A percentile compares a stretch with the other conserved stretches of the same genome.
phyloP scores from a whole-genome alignment of 2,113 vertebrate species.

The Sceloporus tristichus region DNA sequence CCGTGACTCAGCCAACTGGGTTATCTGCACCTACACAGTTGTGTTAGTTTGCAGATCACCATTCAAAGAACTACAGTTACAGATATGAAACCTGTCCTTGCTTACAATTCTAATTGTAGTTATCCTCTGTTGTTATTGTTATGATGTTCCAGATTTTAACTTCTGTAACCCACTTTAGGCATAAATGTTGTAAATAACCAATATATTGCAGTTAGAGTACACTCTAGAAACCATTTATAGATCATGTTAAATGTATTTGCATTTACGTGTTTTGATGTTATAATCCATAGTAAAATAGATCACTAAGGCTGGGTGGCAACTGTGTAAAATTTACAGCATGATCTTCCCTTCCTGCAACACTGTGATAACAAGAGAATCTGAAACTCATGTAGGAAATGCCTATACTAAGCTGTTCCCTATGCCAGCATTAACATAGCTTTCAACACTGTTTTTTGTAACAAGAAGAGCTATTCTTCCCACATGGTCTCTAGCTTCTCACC shows the following conservation, averaged over 20 bases:
- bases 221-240: background rate
- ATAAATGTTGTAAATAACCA: background rate
- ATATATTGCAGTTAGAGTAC: background rate
- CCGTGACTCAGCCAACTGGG: no score
- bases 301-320: background rate
- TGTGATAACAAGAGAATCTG: background rate
- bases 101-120: no score
- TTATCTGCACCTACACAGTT: no score
- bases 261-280: background rate
- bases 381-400: background rate
- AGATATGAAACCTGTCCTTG: background rate
- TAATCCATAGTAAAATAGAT: background rate
- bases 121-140: no score
- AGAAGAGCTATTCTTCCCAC: background rate
- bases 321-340: background rate
- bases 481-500: background rate
- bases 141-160: no score
- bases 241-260: background rate
- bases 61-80: background rate
- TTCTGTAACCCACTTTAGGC: no score
- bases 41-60: background rate
- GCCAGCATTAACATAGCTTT: background rate
- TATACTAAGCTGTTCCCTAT: background rate
- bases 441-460: background rate
- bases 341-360: background rate